Evolutionary conservation across 2,113 vertebrate species (phyloP).

Genomic region (Sula dactylatra): DNA sequence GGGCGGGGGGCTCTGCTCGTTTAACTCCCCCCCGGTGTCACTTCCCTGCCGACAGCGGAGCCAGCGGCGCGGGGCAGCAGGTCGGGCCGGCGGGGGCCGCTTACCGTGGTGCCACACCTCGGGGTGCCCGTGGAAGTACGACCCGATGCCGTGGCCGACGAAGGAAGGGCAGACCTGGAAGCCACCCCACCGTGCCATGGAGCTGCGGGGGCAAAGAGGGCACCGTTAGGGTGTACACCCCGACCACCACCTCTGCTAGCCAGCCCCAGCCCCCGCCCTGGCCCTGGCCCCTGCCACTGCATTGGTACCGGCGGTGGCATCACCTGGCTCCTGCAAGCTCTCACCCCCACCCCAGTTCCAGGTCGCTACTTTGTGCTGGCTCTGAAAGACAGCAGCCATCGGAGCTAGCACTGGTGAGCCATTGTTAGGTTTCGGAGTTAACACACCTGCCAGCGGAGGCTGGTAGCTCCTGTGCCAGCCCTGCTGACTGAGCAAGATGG

Average conservation of each 20-base stretch:
- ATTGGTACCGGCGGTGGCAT: rapidly evolving
- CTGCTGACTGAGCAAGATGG: neutral
- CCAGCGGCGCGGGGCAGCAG: too few relatives aligned
- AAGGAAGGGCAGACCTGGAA: conserved; percentile 91
- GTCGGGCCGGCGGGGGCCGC: neutral
- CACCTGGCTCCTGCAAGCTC: rapidly evolving
- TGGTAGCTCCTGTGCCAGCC: neutral
- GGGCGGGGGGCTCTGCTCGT: rapidly evolving
- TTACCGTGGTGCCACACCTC: conserved; percentile 98
- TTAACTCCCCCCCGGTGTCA: neutral
- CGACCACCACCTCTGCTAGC: neutral
- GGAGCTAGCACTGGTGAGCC: neutral
- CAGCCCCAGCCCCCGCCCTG: neutral
- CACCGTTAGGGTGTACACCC: neutral
- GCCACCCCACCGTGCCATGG: conserved; percentile 74
- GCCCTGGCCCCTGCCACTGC: neutral
- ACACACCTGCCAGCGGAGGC: neutral
- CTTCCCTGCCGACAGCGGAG: neutral
- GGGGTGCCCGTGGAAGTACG: conserved; percentile 91
- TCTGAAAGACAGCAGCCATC: neutral
- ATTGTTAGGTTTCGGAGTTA: neutral
- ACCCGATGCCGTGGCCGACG: conserved; percentile 93
- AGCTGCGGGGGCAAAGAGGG: conserved; percentile 72
- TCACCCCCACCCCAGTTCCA: rapidly evolving
- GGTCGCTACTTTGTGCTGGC: rapidly evolving